These are phyloP conservation scores for Dilophus febrilis DNA, from an alignment of 2,888 invertebrate genomes.

Conservation along the genomic window DNA sequence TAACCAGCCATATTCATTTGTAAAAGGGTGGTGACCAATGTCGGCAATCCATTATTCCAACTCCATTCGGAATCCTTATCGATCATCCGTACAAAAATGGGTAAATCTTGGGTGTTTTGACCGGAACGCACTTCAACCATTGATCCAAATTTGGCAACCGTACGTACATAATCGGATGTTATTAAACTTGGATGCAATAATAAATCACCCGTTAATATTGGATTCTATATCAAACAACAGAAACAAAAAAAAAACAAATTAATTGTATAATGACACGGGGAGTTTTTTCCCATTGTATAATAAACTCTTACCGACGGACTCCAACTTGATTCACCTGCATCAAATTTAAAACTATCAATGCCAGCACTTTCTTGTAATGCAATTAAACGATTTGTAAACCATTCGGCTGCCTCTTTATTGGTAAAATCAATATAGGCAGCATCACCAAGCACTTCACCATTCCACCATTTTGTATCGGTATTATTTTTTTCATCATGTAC, in stretches of 20 bases:
- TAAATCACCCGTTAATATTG: conserved; percentile 36
- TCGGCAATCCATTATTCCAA: conserved; percentile 45
- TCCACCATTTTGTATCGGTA: conserved; percentile 32
- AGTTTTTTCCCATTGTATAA: neutral
- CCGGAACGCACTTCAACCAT: conserved; percentile 51
- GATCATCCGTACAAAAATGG: conserved; percentile 53
- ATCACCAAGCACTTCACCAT: conserved; percentile 23
- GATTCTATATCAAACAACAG: conserved; percentile 23
- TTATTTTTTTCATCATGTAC: conserved; percentile 29
- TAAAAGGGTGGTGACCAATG: conserved; percentile 41
- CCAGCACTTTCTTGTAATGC: conserved; percentile 39
- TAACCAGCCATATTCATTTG: conserved; percentile 31
- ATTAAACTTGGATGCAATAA: conserved; percentile 29
- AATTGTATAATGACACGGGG: too few species aligned
- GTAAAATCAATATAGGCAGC: conserved; percentile 50
- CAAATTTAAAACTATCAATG: conserved; percentile 60
- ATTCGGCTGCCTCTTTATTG: conserved; percentile 38
- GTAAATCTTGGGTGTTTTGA: conserved; percentile 41
- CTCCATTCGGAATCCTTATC: conserved; percentile 53
- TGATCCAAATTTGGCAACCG: conserved; percentile 36
- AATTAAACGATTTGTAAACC: conserved; percentile 34
- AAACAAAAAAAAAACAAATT: too few species aligned
- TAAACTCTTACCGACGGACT: conserved; percentile 30
- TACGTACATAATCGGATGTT: conserved; percentile 34
- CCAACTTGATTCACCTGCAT: conserved; percentile 56